Evolutionary conservation across 2,888 invertebrate species (phyloP).

Genomic region (Drosophila helvetica): DNA sequence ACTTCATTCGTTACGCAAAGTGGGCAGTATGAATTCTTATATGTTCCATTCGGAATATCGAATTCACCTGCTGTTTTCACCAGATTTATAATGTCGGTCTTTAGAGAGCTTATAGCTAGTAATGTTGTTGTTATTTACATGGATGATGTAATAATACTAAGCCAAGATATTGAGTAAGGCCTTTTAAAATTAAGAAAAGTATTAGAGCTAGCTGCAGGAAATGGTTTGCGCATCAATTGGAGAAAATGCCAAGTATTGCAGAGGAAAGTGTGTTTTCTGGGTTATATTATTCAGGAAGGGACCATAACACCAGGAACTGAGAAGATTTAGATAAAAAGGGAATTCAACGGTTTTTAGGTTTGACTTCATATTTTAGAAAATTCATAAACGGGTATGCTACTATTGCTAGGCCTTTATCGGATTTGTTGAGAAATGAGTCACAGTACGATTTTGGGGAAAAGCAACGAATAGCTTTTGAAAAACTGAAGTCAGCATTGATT

Average conservation of each 20-base stretch:
- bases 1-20: conserved; percentile 2
- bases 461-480: too few relatives aligned
- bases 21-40: conserved; percentile 1
- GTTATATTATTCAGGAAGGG: not conserved
- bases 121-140: too few relatives aligned
- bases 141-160: not conserved
- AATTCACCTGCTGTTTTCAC: too few relatives aligned
- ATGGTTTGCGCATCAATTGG: not conserved
- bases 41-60: not conserved
- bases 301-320: not conserved
- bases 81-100: too few relatives aligned
- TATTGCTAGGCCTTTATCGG: too few relatives aligned
- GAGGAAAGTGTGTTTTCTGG: not conserved
- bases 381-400: too few relatives aligned
- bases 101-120: too few relatives aligned
- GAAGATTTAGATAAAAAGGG: conserved; percentile 4
- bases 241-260: too few relatives aligned
- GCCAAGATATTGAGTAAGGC: not conserved
- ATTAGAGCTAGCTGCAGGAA: not conserved
- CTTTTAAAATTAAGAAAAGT: not conserved
- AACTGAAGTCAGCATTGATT: too few relatives aligned
- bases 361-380: conserved; percentile 1
- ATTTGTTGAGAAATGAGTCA: too few relatives aligned
- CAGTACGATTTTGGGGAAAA: too few relatives aligned
- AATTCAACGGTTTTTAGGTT: conserved; percentile 1